phyloP scores from a whole-genome alignment of 1,140 invertebrate species.

The Penaeus vannamei region DNA sequence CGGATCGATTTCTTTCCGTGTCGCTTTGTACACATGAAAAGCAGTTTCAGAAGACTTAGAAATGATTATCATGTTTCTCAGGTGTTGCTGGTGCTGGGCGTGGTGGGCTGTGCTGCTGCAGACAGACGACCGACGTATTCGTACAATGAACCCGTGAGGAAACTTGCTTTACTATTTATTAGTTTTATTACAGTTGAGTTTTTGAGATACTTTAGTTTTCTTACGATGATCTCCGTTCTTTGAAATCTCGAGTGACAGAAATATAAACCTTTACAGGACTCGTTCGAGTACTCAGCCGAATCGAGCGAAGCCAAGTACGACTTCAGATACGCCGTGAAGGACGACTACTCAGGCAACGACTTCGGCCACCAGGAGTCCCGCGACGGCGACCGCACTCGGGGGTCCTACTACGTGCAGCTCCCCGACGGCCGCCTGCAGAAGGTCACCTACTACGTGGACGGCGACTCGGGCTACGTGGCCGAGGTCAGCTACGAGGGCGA shows the following conservation, averaged over 20 bases:
- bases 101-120: background rate
- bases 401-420: conserved; percentile 32
- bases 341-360: conserved; percentile 21
- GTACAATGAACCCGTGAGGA: background rate
- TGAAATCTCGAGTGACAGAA: background rate
- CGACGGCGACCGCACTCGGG: conserved; percentile 30
- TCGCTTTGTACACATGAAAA: too few species aligned
- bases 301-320: conserved; percentile 10
- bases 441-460: conserved; percentile 23
- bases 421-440: conserved; percentile 36
- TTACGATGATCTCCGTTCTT: background rate
- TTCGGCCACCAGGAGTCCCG: conserved; percentile 30
- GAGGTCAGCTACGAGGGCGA: conserved; percentile 10
- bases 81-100: background rate
- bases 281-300: background rate
- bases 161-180: too few species aligned
- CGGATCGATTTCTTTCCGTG: too few species aligned
- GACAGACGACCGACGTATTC: conserved; percentile 2
- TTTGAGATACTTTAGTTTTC: background rate
- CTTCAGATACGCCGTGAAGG: conserved; percentile 28
- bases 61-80: background rate
- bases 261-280: background rate
- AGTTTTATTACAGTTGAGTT: background rate
- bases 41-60: background rate
- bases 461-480: conserved; percentile 29